Evolutionary conservation across 1,140 invertebrate genomes (phyloP), one percentile per base, ranked within the genome.

Genomic region (Adelges cooleyi): DNA sequence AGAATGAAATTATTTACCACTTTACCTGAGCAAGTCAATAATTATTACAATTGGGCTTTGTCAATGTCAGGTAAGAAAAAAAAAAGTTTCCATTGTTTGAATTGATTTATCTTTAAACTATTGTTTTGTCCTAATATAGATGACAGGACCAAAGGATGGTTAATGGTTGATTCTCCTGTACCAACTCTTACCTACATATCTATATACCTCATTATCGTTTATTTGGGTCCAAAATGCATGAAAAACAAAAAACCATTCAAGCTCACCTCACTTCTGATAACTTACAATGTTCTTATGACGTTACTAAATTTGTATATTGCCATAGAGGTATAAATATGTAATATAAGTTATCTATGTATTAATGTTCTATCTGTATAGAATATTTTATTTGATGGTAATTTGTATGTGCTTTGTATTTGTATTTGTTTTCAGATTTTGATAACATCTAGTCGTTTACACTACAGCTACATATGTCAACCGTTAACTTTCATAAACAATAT

Each of bases 391-490:
- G 17, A 5, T 13, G 18, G 13, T 18, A 23, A 54, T 22, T 23
- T 25, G 18, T 20, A 20, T 20, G 4, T 36, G 27, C 36, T n/a
- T 36, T 5, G 18, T 46, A 29, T 15, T 22, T 59, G 13, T 17
- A 25, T 90, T 70, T 51, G 36, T 65, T 78, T 81, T 50, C 79
- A 92, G 82, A 72, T 95, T 29, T 77, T 85, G 65, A 79, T 84
- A 56, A 82, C 87, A 27, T 84, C 89, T 17, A 84, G 82, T 46
- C 82, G 82, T 71, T 77, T 90, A 65, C 81, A 83, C 62, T 96
- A 95, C 73, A 95, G 86, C 74, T 90, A 92, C 73, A 84, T 87
- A 17, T 96, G 92, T 74, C 90, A 95, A 74, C 86, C 90, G 2
- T 91, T 93, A 68, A 80, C 82, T 65, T 87, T 90, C 69, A 82